Evolutionary conservation across 1,140 invertebrate species (phyloP).

Genomic region (Trinorchestia longiramus): DNA sequence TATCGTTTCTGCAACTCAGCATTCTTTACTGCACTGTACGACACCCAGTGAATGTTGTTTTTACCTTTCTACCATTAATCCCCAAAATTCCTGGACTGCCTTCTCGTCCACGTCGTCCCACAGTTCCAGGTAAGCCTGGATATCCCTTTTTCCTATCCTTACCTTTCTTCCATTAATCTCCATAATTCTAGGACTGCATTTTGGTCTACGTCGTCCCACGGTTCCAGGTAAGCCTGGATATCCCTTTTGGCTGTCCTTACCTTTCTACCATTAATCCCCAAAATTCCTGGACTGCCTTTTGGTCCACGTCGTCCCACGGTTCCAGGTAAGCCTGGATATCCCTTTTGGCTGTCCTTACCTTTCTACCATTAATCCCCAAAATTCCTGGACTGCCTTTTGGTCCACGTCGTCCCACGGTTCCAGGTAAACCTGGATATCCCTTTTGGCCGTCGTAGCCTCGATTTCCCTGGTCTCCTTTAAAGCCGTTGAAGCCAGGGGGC

Average conservation of each 20-base stretch:
- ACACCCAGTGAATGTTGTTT: too few relatives aligned
- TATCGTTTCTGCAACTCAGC: too few relatives aligned
- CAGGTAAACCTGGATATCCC: slow-evolving; percentile 23
- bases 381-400: slow-evolving; percentile 48
- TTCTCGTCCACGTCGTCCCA: not conserved
- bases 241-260: slow-evolving; percentile 31
- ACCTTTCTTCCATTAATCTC: slow-evolving; percentile 51
- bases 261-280: slow-evolving; percentile 49
- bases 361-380: slow-evolving; percentile 39
- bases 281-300: slow-evolving; percentile 43
- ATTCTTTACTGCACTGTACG: too few relatives aligned
- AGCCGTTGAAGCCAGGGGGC: slow-evolving; percentile 1
- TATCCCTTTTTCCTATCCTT: not conserved
- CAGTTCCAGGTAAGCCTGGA: slow-evolving; percentile 10
- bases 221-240: slow-evolving; percentile 14
- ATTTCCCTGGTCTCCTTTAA: slow-evolving; percentile 35
- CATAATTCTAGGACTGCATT: slow-evolving; percentile 7
- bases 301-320: not conserved
- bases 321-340: slow-evolving; percentile 18
- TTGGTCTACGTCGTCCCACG: not conserved
- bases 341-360: slow-evolving; percentile 46
- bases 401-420: not conserved
- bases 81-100: slow-evolving; percentile 44
- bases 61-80: slow-evolving; percentile 49
- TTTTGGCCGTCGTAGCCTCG: slow-evolving; percentile 20